Percentiles rank a stretch among this genome's conserved stretches.
Evolutionary conservation across 1,140 invertebrate species (phyloP).

Genomic region (Formica selysi): DNA sequence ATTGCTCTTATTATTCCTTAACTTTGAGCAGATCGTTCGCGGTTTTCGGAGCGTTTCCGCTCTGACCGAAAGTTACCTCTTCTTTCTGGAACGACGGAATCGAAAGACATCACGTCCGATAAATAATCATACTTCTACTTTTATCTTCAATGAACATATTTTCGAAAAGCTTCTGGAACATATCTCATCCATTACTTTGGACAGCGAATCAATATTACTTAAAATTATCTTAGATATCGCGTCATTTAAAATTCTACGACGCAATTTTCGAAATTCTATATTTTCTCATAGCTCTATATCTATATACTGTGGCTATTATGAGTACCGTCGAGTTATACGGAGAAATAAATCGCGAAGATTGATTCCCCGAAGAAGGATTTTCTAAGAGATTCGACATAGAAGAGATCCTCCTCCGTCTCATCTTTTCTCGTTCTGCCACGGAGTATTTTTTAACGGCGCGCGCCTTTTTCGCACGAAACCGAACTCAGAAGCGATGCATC

Average conservation of each 20-base stretch:
- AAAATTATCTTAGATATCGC: conserved; percentile 8
- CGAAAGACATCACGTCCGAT: background rate
- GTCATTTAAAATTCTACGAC: background rate
- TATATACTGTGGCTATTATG: background rate
- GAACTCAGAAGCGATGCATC: conserved; percentile 84
- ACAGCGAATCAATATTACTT: conserved; percentile 1
- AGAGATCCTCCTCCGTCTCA: conserved; percentile 44
- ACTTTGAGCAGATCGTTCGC: background rate
- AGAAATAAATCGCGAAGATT: conserved; percentile 62
- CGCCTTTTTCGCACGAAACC: conserved; percentile 61
- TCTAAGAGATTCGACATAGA: conserved; percentile 9
- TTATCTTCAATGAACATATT: background rate
- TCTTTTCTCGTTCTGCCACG: conserved; percentile 65
- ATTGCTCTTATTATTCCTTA: conserved; percentile 42
- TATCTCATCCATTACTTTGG: background rate
- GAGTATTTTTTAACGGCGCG: conserved; percentile 37
- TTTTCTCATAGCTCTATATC: conserved; percentile 12
- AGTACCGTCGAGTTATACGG: conserved; percentile 1
- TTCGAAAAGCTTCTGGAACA: background rate
- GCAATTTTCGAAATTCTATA: conserved; percentile 7
- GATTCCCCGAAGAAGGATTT: conserved; percentile 32
- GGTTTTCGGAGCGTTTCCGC: background rate
- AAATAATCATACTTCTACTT: conserved; percentile 15
- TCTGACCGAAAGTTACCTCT: background rate
- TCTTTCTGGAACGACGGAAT: background rate